Evolutionary conservation across 2,797 vertebrate species (phyloP), one percentile per base, ranked within the genome.

Genomic region (Natrix natrix): DNA sequence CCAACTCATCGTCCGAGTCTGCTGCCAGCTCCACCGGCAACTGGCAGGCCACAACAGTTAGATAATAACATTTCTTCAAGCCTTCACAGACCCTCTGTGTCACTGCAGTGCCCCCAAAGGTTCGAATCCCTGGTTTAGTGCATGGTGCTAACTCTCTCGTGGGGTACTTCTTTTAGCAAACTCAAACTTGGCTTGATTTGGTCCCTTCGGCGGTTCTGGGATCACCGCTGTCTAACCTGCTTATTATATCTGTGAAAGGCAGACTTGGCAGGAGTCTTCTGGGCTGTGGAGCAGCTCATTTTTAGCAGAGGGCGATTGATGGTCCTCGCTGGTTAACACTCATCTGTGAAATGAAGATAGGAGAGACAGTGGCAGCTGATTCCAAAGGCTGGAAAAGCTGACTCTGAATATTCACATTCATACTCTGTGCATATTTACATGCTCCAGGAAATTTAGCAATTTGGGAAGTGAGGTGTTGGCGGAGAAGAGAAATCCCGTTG

Each of bases 341-440:
- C 91, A 63, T 78, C 93, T 94, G 89, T 11, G 1, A 26, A 87
- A 13, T 7, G 13, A 61, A 94, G 93, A 92, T 88, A 92, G 56
- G 63, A n/a, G n/a, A 83, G 11, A 32, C 16, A 5, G 86, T 12
- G 32, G n/a, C 8, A 26, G 32, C 57, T 16, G 63, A 52, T 60
- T 55, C 43, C 43, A 22, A 66, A 88, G 59, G 3, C n/a, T 13
- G 3, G 24, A 86, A 86, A 63, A 92, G 22, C 5, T 24, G 22
- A 8, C 16, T 24, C 8, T 88, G 91, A 92, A 92, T 92, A 94
- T 94, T 92, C 89, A 92, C 88, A 22, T 1, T 10, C 48, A 5
- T 52, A 26, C 7, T 48, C 89, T 20, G 20, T 90, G 11, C 86
- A 90, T 86, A 61, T 90, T 92, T 28, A 78, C 24, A 11, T 1